phyloP scores from a whole-genome alignment of 2,888 invertebrate species.

The Lepidochrysops patricia region DNA sequence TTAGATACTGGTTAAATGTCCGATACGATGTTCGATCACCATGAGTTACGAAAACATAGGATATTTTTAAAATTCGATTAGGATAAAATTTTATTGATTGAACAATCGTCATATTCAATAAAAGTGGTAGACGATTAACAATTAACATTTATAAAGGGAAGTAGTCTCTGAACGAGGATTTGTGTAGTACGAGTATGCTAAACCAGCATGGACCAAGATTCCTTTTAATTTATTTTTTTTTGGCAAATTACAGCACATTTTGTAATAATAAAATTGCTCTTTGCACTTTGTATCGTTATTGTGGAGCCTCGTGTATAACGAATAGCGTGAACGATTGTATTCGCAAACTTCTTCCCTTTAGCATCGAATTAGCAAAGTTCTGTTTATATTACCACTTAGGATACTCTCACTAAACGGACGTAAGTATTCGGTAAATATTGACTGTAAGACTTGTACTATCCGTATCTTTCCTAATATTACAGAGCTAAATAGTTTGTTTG shows the following conservation, averaged over 20 bases:
- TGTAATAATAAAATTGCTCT: constrained; percentile 6
- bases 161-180: too few relatives aligned
- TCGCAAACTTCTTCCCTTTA: background rate
- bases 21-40: background rate
- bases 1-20: constrained; percentile 19
- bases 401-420: background rate
- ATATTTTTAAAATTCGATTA: too few relatives aligned
- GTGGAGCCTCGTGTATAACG: background rate
- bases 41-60: background rate
- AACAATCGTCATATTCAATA: too few relatives aligned
- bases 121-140: too few relatives aligned
- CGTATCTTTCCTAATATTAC: too few relatives aligned
- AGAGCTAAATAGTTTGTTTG: too few relatives aligned
- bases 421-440: background rate
- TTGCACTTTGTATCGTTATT: constrained; percentile 7
- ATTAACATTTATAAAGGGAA: too few relatives aligned
- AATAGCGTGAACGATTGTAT: background rate
- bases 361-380: background rate
- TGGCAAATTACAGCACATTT: background rate
- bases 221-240: background rate
- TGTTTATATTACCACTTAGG: background rate
- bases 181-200: too few relatives aligned
- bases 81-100: too few relatives aligned
- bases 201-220: too few relatives aligned
- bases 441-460: background rate